Conservation (phyloP, 2,888 invertebrate genomes). For the Tipula lateralis region DNA sequence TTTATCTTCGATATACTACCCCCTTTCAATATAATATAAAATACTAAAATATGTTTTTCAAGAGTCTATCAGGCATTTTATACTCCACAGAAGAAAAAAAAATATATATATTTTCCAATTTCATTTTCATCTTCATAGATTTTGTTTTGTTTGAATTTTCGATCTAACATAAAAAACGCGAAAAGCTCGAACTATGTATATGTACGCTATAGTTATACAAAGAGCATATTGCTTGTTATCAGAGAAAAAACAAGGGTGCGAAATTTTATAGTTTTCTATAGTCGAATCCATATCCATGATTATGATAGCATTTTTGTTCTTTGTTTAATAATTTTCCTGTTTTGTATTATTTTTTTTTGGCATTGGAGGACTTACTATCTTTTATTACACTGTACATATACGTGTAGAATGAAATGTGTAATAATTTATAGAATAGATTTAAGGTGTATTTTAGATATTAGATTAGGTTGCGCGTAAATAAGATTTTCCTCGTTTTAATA, state of each 20-base stretch:
- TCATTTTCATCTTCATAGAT: slow-evolving; percentile 19
- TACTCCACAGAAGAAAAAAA: background rate
- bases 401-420: background rate
- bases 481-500: background rate
- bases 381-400: background rate
- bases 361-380: background rate
- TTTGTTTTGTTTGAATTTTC: background rate
- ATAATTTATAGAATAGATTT: slow-evolving; percentile 19
- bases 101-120: background rate
- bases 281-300: background rate
- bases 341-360: background rate
- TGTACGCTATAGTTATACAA: background rate
- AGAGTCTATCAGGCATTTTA: background rate
- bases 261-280: slow-evolving; percentile 13
- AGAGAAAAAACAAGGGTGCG: background rate
- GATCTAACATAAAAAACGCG: background rate
- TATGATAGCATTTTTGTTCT: background rate
- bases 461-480: background rate
- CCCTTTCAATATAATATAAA: background rate
- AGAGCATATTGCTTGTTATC: background rate
- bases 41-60: background rate
- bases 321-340: background rate
- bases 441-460: slow-evolving; percentile 19
- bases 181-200: background rate
- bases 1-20: background rate